Percentiles rank a stretch among this genome's conserved stretches.
These are phyloP conservation scores for Telmatochromis brichardi DNA, from an alignment of 2,113 vertebrate species.

Conservation along the genomic window DNA sequence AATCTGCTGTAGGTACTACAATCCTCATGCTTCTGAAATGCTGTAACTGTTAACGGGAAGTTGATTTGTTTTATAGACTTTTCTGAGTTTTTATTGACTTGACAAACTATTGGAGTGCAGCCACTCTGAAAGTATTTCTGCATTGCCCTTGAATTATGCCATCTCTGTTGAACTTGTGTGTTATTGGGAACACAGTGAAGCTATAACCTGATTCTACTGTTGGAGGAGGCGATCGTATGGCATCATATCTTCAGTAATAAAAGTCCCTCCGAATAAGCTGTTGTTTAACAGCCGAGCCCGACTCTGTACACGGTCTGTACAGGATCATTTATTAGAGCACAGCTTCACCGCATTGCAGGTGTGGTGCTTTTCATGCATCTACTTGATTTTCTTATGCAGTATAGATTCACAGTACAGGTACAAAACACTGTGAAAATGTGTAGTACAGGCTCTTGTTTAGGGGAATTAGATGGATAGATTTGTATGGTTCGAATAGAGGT, in stretches of 20 bases:
- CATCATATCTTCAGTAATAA: constrained; percentile 34
- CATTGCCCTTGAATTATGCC: constrained; percentile 28
- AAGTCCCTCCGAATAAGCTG: constrained; percentile 1
- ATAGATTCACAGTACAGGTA: background rate
- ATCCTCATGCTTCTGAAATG: background rate
- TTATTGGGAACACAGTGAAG: constrained; percentile 36
- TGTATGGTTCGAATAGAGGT: background rate
- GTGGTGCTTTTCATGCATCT: constrained; percentile 1
- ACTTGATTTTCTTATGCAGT: background rate
- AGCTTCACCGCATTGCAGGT: constrained; percentile 34
- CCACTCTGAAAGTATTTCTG: background rate
- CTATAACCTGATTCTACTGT: constrained; percentile 32
- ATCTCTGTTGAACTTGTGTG: background rate
- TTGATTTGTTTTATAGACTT: constrained; percentile 36
- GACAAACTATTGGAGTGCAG: background rate
- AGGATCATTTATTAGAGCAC: constrained; percentile 40
- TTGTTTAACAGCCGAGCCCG: background rate
- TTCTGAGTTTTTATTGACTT: constrained; percentile 38
- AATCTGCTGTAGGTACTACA: constrained; percentile 30
- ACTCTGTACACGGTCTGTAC: background rate
- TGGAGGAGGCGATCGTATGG: background rate
- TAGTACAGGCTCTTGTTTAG: background rate
- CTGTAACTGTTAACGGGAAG: background rate
- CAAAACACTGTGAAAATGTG: background rate
- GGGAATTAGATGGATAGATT: background rate